Conservation (phyloP, 2,888 invertebrate species). For the Dermolepida albohirtum region DNA sequence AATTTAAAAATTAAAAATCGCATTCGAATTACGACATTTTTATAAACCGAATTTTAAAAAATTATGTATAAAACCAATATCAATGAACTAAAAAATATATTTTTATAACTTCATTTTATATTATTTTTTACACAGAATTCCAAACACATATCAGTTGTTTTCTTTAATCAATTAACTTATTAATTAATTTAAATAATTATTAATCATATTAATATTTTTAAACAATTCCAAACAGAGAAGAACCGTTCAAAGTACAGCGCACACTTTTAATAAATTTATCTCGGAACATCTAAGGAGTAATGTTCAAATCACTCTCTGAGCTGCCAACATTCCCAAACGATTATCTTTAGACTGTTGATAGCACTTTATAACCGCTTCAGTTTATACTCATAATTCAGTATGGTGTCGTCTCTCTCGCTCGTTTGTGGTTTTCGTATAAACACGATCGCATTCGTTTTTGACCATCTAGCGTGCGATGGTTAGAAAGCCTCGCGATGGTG, state of each 20-base stretch:
- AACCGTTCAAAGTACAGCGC: too few relatives aligned
- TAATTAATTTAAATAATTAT: too few relatives aligned
- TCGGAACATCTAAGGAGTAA: neutral
- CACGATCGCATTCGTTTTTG: slow-evolving; percentile 1
- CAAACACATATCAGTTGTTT: too few relatives aligned
- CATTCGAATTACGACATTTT: too few relatives aligned
- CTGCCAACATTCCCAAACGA: slow-evolving; percentile 31
- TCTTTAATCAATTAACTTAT: neutral
- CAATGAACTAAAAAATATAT: too few relatives aligned
- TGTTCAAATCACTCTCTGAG: neutral
- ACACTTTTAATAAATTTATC: neutral
- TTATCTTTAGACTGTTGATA: slow-evolving; percentile 45
- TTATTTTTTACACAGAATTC: too few relatives aligned
- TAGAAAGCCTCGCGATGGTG: slow-evolving; percentile 1
- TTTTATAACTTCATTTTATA: too few relatives aligned
- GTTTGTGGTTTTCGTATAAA: slow-evolving; percentile 22
- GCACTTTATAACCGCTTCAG: slow-evolving; percentile 44
- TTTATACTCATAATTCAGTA: slow-evolving; percentile 44
- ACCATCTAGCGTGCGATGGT: too few relatives aligned
- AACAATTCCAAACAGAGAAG: too few relatives aligned
- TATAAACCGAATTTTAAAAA: too few relatives aligned
- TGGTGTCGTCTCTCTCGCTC: slow-evolving; percentile 31
- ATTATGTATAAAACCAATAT: too few relatives aligned
- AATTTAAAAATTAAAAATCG: too few relatives aligned
- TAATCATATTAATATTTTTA: neutral